A percentile compares a stretch with the other conserved stretches of the same genome.
Evolutionary conservation across 2,888 invertebrate species (phyloP).

Genomic region (Xylophagus ater): DNA sequence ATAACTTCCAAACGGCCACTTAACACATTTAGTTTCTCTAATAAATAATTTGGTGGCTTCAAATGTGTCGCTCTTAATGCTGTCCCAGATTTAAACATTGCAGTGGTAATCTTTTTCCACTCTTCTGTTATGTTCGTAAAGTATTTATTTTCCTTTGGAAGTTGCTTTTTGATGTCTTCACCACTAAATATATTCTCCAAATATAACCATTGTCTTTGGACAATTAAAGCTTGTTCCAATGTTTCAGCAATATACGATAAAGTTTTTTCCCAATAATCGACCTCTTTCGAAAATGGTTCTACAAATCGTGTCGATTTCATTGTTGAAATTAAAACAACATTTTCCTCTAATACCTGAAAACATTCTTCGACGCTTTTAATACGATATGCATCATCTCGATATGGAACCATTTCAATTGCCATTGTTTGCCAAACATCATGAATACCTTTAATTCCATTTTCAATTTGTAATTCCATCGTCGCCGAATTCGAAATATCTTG

Average conservation of each 20-base stretch:
- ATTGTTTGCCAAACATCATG: slow-evolving; percentile 59
- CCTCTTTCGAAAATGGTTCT: slow-evolving; percentile 71
- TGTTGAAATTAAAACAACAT: slow-evolving; percentile 68
- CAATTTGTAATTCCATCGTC: slow-evolving; percentile 79
- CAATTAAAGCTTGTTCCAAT: slow-evolving; percentile 64
- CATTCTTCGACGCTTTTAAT: slow-evolving; percentile 70
- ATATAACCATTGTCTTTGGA: slow-evolving; percentile 78
- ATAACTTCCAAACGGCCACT: slow-evolving; percentile 66
- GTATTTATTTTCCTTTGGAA: slow-evolving; percentile 62
- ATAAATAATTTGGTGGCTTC: slow-evolving; percentile 48
- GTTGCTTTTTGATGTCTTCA: slow-evolving; percentile 75
- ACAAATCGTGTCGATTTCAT: slow-evolving; percentile 84
- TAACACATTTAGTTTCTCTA: slow-evolving; percentile 58
- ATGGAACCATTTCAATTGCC: slow-evolving; percentile 58
- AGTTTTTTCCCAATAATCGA: slow-evolving; percentile 78
- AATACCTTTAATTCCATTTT: slow-evolving; percentile 64
- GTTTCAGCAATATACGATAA: slow-evolving; percentile 72
- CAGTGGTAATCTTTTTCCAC: slow-evolving; percentile 56
- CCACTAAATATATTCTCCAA: slow-evolving; percentile 80
- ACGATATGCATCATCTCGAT: slow-evolving; percentile 56
- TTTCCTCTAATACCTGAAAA: slow-evolving; percentile 65
- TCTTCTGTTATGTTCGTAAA: slow-evolving; percentile 61
- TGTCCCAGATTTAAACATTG: slow-evolving; percentile 36
- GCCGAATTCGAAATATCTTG: slow-evolving; percentile 78
- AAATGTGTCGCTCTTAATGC: slow-evolving; percentile 53